phyloP scores from a whole-genome alignment of 2,113 vertebrate genomes.

The Cromileptes altivelis region DNA sequence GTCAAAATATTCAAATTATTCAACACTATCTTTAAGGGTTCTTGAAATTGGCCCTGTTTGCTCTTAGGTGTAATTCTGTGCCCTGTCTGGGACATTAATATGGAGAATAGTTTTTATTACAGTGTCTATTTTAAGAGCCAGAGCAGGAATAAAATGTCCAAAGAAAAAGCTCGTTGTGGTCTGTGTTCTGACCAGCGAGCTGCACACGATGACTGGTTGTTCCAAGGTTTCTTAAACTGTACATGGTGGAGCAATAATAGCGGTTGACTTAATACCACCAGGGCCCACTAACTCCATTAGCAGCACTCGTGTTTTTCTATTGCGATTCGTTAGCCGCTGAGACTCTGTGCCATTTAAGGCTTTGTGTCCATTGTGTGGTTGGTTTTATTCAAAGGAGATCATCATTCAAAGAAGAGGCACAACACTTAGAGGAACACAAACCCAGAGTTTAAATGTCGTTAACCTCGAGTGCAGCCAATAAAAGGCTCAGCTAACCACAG shows the following conservation, averaged over 20 bases:
- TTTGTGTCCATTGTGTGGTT: constrained; percentile 17
- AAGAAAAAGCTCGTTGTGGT: background rate
- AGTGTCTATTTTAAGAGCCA: background rate
- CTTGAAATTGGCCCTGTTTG: background rate
- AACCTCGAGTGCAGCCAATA: background rate
- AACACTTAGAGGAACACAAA: background rate
- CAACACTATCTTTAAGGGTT: background rate
- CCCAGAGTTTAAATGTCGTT: background rate
- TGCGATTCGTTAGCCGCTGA: background rate
- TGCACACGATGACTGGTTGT: background rate
- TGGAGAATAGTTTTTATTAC: background rate
- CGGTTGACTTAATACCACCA: background rate
- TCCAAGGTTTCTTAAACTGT: background rate
- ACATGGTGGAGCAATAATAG: constrained; percentile 7
- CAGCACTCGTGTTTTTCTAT: constrained; percentile 9
- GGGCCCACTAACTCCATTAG: background rate
- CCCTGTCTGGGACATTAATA: background rate
- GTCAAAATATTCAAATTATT: background rate
- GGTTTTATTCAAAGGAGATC: constrained; percentile 10
- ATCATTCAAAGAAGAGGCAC: background rate
- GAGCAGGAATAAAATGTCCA: background rate
- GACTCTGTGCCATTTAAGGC: background rate
- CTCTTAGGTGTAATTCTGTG: background rate
- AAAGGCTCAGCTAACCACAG: background rate
- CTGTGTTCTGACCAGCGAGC: background rate